Evolutionary conservation across 2,797 vertebrate genomes (phyloP), one percentile per base, ranked within the genome.

Genomic region (Bryconaethiops microstoma): DNA sequence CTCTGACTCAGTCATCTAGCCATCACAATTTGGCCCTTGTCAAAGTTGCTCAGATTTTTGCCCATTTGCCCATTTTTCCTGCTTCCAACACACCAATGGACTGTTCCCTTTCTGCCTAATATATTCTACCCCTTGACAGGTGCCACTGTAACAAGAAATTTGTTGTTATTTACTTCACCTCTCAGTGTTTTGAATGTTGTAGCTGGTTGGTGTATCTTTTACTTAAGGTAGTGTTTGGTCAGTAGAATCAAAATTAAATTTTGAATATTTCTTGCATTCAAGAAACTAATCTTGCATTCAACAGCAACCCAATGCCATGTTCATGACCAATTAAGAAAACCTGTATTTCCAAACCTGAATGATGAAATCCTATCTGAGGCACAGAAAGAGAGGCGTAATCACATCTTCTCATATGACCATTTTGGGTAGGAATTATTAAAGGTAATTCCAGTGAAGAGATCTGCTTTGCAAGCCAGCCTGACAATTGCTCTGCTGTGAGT

Each of bases 401-500:
- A 29, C 23, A 10, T 65, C 9, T 72, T 17, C 12, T 54, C 52
- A 65, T 50, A 42, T 60, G 64, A 2, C 55, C 45, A 25, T 62
- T 70, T 42, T 74, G 39, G 48, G 42, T 45, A 81, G 45, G 42
- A 68, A 68, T 74, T 67, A 74, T 62, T 57, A 78, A 62, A 74
- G 25, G 70, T 59, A 67, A 77, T 71, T 65, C 48, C 45, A 76
- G 73, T 65, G 39, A 76, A 77, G 14, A 80, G 62, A 69, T 48
- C 12, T 39, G 60, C 60, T 70, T 71, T 64, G 17, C 42, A 40
- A 70, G 79, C 50, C 65, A 76, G 79, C 57, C 42, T 42, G 50
- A 50, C 76, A 76, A 81, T 76, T 74, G 79, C 52, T 59, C 21
- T 50, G 29, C 45, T 65, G 59, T 80, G 57, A 72, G 57, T 5